These are phyloP conservation scores for Saccostrea cuccullata DNA, from an alignment of 1,140 invertebrate genomes.

Conservation along the genomic window DNA sequence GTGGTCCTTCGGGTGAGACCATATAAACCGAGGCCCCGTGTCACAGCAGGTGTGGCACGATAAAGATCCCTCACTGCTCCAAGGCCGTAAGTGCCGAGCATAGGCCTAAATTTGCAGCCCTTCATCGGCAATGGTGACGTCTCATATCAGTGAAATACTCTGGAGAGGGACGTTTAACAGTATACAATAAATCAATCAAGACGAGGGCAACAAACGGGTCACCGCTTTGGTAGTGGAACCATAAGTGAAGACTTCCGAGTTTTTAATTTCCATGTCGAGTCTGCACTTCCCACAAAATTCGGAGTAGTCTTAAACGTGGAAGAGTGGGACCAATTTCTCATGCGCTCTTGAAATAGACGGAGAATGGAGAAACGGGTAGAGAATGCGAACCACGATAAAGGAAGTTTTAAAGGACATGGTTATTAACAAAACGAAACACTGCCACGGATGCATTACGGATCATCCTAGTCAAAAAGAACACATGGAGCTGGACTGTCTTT, in stretches of 20 bases:
- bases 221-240: not conserved
- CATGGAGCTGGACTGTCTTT: not conserved
- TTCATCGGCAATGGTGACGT: no score
- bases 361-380: not conserved
- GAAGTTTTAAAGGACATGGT: not conserved
- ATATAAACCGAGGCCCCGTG: no score
- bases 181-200: no score
- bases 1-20: no score
- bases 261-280: not conserved
- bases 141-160: no score
- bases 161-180: no score
- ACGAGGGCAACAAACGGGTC: not conserved
- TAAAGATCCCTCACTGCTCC: no score
- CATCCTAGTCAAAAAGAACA: conserved; percentile 1
- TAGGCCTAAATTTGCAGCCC: no score
- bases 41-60: no score
- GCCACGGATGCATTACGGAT: not conserved
- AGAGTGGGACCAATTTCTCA: not conserved
- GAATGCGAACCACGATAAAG: not conserved
- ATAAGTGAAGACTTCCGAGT: not conserved
- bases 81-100: no score
- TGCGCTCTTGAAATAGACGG: not conserved
- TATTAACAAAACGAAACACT: not conserved
- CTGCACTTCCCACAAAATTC: not conserved
- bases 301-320: not conserved